Percentiles rank a stretch among this genome's conserved stretches.
Conservation (phyloP, 2,113 vertebrate species). For the Trichechus manatus region DNA sequence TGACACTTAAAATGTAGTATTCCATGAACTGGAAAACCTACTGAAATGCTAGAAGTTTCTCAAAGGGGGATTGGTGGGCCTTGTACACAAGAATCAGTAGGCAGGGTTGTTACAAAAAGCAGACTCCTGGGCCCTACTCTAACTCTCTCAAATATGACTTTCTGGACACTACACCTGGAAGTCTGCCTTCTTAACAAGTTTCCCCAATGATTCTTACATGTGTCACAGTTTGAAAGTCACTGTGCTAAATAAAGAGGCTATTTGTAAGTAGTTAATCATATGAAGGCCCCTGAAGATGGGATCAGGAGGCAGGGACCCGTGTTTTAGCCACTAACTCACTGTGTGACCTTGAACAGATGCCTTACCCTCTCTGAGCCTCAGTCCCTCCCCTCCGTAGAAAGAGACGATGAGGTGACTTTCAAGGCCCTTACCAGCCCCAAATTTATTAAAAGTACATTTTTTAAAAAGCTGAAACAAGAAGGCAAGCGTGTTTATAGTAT, state of each 20-base stretch:
- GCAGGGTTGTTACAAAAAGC: not conserved
- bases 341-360: not conserved
- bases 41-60: not conserved
- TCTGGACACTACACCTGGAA: not conserved
- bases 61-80: too few species aligned
- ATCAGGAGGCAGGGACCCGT: not conserved
- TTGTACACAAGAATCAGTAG: accelerated
- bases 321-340: not conserved
- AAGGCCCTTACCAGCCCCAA: not conserved
- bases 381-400: not conserved
- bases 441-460: not conserved
- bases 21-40: not conserved
- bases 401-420: not conserved
- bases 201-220: not conserved
- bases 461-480: not conserved
- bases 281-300: not conserved
- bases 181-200: not conserved
- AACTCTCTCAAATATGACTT: not conserved
- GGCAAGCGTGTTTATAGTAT: not conserved
- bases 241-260: not conserved
- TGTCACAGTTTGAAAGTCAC: not conserved
- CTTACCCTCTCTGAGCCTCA: not conserved
- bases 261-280: not conserved
- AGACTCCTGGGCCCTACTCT: not conserved
- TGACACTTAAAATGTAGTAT: not conserved